These are phyloP conservation scores for Anoncus sp. DNA, from an alignment of 2,888 invertebrate genomes.

Conservation along the genomic window DNA sequence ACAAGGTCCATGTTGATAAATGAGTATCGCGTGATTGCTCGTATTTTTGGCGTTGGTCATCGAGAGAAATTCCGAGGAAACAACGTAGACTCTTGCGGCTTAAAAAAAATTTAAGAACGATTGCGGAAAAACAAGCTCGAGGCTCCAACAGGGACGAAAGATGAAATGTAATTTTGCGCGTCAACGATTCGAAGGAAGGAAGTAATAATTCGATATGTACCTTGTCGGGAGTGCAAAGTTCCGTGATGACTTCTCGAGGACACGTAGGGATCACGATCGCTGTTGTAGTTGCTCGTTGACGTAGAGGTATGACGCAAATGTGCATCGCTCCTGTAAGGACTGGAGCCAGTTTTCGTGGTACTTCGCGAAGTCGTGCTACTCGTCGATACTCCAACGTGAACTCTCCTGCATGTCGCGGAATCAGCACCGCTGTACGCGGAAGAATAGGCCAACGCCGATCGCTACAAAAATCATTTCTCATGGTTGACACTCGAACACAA, in stretches of 20 bases:
- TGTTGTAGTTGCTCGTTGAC: constrained; percentile 94
- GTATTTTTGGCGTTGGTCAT: too few relatives aligned
- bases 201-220: constrained; percentile 60
- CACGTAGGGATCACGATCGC: constrained; percentile 80
- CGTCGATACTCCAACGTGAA: constrained; percentile 96
- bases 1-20: too few relatives aligned
- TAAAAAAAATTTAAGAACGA: too few relatives aligned
- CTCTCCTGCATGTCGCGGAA: constrained; percentile 85
- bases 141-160: too few relatives aligned
- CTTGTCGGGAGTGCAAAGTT: constrained; percentile 75
- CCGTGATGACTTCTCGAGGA: constrained; percentile 79
- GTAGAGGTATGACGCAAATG: constrained; percentile 93
- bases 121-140: too few relatives aligned
- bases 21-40: not conserved
- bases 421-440: constrained; percentile 91
- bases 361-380: constrained; percentile 97
- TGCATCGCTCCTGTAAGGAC: constrained; percentile 94
- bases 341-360: constrained; percentile 97
- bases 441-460: constrained; percentile 93
- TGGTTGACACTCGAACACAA: too few relatives aligned
- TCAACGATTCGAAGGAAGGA: not conserved
- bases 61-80: too few relatives aligned
- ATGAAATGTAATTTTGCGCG: too few relatives aligned
- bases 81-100: too few relatives aligned
- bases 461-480: too few relatives aligned